These are phyloP conservation scores for Alaudala cheleensis DNA, from an alignment of 2,113 vertebrate species.

Conservation along the genomic window DNA sequence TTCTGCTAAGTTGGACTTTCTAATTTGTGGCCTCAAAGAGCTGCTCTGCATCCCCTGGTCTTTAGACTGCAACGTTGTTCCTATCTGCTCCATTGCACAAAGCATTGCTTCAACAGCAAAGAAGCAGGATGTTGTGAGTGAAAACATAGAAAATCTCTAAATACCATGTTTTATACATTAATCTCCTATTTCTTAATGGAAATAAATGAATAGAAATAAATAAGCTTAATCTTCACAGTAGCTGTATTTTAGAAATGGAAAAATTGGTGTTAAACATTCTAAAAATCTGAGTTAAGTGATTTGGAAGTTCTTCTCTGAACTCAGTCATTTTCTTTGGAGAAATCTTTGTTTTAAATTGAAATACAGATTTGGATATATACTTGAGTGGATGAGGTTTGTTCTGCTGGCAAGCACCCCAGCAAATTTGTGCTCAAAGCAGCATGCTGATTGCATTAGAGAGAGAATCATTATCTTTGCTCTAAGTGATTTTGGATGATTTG, in stretches of 20 bases:
- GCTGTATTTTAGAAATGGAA: not conserved
- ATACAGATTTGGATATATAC: not conserved
- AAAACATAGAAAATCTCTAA: not conserved
- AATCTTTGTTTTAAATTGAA: not conserved
- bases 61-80: not conserved
- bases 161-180: not conserved
- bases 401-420: not conserved
- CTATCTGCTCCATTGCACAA: not conserved
- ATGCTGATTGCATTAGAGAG: not conserved
- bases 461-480: not conserved
- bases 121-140: not conserved
- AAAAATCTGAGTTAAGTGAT: not conserved
- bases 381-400: not conserved
- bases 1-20: not conserved
- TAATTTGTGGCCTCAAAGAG: not conserved
- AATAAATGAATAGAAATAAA: rapidly evolving
- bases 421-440: not conserved
- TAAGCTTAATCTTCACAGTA: not conserved
- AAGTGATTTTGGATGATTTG: constrained; percentile 15
- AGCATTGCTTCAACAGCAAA: not conserved
- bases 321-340: not conserved
- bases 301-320: not conserved
- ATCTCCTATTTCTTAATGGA: not conserved
- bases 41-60: not conserved
- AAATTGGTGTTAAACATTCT: not conserved